Percentiles rank a stretch among this genome's conserved stretches.
Evolutionary conservation across 1,140 invertebrate genomes (phyloP).

Genomic region (Apis florea): DNA sequence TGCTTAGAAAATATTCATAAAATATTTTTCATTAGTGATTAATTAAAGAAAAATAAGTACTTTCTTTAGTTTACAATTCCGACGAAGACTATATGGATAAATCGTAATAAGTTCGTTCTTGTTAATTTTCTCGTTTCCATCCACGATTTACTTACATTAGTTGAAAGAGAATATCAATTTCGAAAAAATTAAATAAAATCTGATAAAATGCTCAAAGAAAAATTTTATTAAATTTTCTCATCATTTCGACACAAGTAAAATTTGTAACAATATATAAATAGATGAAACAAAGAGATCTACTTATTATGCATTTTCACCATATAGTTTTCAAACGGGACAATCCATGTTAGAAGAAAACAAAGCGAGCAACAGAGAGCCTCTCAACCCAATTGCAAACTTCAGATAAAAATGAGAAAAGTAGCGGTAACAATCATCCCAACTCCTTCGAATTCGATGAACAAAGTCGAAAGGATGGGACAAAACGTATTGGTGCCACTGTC

Average conservation of each 20-base stretch:
- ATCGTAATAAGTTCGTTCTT: background rate
- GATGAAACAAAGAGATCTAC: too few species aligned
- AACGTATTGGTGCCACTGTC: slow-evolving; percentile 18
- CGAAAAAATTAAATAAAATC: too few species aligned
- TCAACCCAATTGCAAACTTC: background rate
- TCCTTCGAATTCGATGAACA: background rate
- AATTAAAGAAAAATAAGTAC: background rate
- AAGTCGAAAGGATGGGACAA: background rate
- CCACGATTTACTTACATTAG: too few species aligned
- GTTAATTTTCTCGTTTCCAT: background rate
- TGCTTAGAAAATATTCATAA: background rate
- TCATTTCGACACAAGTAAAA: too few species aligned
- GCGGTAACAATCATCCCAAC: background rate
- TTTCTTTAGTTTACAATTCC: background rate
- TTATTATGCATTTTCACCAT: background rate
- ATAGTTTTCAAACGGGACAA: background rate
- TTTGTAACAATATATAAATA: too few species aligned
- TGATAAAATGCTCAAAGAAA: too few species aligned
- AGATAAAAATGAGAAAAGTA: too few species aligned
- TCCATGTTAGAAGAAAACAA: background rate
- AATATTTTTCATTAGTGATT: background rate
- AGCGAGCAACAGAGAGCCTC: background rate
- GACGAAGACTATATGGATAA: background rate
- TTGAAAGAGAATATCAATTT: too few species aligned
- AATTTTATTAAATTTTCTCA: too few species aligned